Evolutionary conservation across 2,888 invertebrate genomes (phyloP).

Genomic region (Coenonympha arcania): DNA sequence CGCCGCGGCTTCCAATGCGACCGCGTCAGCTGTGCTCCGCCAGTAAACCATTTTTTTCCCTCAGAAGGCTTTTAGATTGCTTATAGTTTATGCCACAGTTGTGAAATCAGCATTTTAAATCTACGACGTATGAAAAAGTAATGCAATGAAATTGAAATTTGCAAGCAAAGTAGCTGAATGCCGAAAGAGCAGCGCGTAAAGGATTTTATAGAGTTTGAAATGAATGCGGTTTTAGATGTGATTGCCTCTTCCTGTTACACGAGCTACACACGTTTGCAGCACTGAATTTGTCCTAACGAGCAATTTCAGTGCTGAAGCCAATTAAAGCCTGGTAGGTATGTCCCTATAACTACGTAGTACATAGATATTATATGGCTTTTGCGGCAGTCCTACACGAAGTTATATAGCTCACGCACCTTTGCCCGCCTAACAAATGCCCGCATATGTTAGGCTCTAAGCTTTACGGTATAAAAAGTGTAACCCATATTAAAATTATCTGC

Average conservation of each 20-base stretch:
- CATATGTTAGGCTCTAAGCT: slow-evolving; percentile 8
- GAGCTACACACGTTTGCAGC: no score
- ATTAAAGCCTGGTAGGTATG: no score
- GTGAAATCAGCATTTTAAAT: slow-evolving; percentile 16
- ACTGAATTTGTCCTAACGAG: no score
- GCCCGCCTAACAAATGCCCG: slow-evolving; percentile 3
- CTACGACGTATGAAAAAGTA: neutral
- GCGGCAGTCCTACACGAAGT: no score
- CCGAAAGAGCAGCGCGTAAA: no score
- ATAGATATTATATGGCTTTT: no score
- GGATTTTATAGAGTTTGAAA: no score
- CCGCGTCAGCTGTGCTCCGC: slow-evolving; percentile 57
- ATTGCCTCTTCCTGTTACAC: no score
- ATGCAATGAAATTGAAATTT: neutral
- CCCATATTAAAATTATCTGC: slow-evolving; percentile 48
- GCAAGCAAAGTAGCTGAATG: no score
- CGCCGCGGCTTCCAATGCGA: slow-evolving; percentile 45
- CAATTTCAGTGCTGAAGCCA: no score
- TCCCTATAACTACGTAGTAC: no score
- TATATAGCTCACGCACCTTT: neutral
- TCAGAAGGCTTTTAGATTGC: slow-evolving; percentile 17
- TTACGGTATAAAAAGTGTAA: slow-evolving; percentile 43
- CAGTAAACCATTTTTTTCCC: slow-evolving; percentile 51
- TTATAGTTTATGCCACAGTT: slow-evolving; percentile 11
- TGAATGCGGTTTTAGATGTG: no score